Conservation (phyloP, 2,113 vertebrate genomes). For the Callorhinus ursinus region DNA sequence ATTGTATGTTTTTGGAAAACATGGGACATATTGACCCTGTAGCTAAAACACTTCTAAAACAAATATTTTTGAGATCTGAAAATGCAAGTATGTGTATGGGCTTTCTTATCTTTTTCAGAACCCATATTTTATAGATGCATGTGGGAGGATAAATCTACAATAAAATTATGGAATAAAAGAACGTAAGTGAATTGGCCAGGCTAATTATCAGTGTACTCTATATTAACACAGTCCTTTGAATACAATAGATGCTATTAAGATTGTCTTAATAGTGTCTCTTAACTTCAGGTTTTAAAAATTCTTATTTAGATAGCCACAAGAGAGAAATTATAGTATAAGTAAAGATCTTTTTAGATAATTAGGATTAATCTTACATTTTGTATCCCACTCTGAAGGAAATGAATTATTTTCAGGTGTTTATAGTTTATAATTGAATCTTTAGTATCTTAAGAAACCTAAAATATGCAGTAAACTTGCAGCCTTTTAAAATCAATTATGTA, state of each 20-base stretch:
- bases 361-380: conserved; percentile 22
- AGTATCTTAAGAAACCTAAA: background rate
- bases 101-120: background rate
- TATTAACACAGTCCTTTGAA: conserved; percentile 24
- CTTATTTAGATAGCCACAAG: conserved; percentile 14
- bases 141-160: background rate
- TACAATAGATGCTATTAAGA: conserved; percentile 35
- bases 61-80: conserved; percentile 55
- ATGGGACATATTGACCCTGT: background rate
- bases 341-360: conserved; percentile 15
- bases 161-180: background rate
- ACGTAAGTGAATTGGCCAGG: background rate
- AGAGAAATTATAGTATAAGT: conserved; percentile 51
- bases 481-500: background rate
- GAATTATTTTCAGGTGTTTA: conserved; percentile 40
- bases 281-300: background rate
- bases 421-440: conserved; percentile 48
- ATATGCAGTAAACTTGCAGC: background rate
- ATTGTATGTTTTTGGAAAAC: background rate
- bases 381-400: background rate
- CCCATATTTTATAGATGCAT: background rate
- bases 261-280: conserved; percentile 33
- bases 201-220: background rate
- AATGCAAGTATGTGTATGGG: background rate
- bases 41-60: conserved; percentile 32